A percentile compares a stretch with the other conserved stretches of the same genome.
phyloP scores from a whole-genome alignment of 2,888 invertebrate species.

The Iselma pallidipennis region DNA sequence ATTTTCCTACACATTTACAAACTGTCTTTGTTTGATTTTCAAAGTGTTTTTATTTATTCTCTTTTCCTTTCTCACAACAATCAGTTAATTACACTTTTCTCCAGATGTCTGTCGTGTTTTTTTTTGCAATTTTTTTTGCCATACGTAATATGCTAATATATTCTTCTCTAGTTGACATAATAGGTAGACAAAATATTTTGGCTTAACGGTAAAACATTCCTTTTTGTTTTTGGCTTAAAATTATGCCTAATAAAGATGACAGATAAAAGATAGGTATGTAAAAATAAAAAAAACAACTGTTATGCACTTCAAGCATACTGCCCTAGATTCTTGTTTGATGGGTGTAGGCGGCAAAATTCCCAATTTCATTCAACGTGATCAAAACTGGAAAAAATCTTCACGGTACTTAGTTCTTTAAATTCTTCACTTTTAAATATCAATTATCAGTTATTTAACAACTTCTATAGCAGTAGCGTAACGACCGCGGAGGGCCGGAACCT shows the following conservation, averaged over 20 bases:
- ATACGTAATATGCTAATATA: background rate
- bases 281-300: background rate
- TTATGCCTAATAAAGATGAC: background rate
- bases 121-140: background rate
- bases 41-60: background rate
- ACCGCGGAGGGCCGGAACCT: too few relatives aligned
- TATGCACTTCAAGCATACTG: background rate
- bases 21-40: too few relatives aligned
- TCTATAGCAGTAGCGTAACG: too few relatives aligned
- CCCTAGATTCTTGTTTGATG: background rate
- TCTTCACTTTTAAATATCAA: too few relatives aligned
- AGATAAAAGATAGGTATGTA: background rate
- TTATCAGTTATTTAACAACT: too few relatives aligned
- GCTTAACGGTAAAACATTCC: background rate
- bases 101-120: background rate
- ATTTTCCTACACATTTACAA: slow-evolving; percentile 13
- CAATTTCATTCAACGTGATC: too few relatives aligned
- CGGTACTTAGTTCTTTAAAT: too few relatives aligned
- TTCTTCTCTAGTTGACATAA: too few relatives aligned
- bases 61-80: too few relatives aligned
- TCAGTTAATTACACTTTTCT: too few relatives aligned
- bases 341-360: background rate
- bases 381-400: too few relatives aligned
- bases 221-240: background rate
- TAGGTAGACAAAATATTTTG: too few relatives aligned